Base-by-base conservation (phyloP, 2,113 vertebrate genomes). In the Meleagris gallopavo region DNA sequence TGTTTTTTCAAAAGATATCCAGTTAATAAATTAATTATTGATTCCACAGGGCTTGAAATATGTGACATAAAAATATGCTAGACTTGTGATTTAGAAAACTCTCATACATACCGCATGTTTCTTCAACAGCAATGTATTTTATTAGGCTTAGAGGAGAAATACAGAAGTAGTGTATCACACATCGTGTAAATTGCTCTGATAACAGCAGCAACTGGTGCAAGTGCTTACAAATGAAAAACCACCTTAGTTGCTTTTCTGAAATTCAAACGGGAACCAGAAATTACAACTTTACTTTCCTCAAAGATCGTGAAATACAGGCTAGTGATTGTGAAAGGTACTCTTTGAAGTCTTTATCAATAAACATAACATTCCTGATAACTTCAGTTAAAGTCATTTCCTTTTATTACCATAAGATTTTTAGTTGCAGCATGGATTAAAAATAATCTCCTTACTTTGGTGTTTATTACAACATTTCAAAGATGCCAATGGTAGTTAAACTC, bases 401-500 rank as follows among this genome's bases (percentile, higher is more conserved):
- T 80, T 7, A 50, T 29, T 95, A 93, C 38, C 86, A 18, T 81
- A 90, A 76, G 7, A 61, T 57, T 89, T 95, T 88, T 65, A 91
- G 61, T 19, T 86, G 48, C 9, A 94, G 77, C 30, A 14, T 1
- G 24, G 79, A 89, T 58, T 96, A 96, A 94, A 95, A 97, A 95
- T 91, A 81, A 95, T 95, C 76, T 88, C 86, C 88, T 77, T 22
- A n/a, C 72, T 97, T 88, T 94, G 87, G 94, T 88, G 97, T 97
- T 98, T 96, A 97, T 97, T 93, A 93, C 36, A 94, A 80, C 82
- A 93, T 94, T 97, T 98, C 90, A 93, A 88, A 93, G 80, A 96
- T 94, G 93, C 86, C 96, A 96, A 80, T 30, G 80, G 92, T 96
- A 95, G 94, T 97, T 98, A 98, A 98, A 98, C 97, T 98, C 96